phyloP scores from a whole-genome alignment of 2,113 vertebrate species.

The Sturnus vulgaris region DNA sequence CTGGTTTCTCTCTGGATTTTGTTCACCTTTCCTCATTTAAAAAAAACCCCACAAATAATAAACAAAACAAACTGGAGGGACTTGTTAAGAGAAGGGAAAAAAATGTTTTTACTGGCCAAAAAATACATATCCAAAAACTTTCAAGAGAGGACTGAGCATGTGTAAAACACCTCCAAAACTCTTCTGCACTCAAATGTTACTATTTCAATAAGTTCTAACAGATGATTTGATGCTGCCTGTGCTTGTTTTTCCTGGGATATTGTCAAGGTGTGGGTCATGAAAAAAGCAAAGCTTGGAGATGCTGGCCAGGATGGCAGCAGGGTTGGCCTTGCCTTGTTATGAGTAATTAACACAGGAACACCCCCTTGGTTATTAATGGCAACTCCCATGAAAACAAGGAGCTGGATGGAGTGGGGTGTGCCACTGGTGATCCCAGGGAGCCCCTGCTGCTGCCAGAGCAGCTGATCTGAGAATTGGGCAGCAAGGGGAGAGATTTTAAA shows the following conservation, averaged over 20 bases:
- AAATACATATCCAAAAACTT: not conserved
- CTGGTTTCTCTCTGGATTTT: not conserved
- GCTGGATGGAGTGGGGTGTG: not conserved
- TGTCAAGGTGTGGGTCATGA: not conserved
- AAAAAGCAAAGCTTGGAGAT: not conserved
- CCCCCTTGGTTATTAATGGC: not conserved
- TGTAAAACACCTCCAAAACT: not conserved
- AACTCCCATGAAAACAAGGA: not conserved
- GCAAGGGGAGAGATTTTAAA: not conserved
- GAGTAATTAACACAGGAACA: not conserved
- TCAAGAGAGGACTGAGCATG: not conserved
- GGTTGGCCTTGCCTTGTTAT: fast-evolving
- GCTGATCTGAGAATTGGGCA: not conserved
- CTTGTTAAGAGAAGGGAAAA: not conserved
- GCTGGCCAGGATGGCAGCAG: not conserved
- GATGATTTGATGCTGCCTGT: not conserved
- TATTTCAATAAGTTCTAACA: not conserved
- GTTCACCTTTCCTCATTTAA: not conserved
- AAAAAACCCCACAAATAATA: not conserved
- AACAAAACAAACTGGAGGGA: not conserved
- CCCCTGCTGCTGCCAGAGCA: not conserved
- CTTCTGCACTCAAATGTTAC: not conserved
- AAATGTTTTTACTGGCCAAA: not conserved
- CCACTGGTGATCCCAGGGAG: not conserved
- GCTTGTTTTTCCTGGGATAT: not conserved